Conservation (phyloP, 2,797 vertebrate species). For the Anisognathus igniventris region DNA sequence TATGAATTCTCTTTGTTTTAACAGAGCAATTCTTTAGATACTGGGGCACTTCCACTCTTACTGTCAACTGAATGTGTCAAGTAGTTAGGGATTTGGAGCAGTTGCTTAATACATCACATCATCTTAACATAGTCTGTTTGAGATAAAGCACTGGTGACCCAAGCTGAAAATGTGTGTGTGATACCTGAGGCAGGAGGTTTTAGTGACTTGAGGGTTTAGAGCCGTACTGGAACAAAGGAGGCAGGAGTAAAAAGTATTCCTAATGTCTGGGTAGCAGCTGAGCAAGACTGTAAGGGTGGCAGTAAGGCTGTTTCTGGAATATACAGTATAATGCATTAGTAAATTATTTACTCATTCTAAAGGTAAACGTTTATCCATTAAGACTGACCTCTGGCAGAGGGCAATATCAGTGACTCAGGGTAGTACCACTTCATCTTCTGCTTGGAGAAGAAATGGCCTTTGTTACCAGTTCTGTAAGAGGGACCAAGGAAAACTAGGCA, state of each 20-base stretch:
- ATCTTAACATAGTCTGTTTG: not conserved
- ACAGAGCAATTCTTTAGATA: not conserved
- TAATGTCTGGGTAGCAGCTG: not conserved
- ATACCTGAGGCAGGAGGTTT: not conserved
- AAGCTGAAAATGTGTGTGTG: not conserved
- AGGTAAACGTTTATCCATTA: conserved; percentile 23
- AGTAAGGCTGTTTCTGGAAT: not conserved
- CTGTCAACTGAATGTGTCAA: not conserved
- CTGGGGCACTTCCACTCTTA: not conserved
- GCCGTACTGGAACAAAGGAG: not conserved
- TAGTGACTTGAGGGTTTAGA: not conserved
- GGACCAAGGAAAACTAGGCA: not conserved
- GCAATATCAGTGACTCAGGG: not conserved
- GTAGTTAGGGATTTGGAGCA: not conserved
- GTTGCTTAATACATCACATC: not conserved
- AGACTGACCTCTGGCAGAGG: not conserved
- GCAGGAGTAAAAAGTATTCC: not conserved
- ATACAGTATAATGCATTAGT: conserved; percentile 59
- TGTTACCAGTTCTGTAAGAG: not conserved
- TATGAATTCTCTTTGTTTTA: conserved; percentile 2
- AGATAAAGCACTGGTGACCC: not conserved
- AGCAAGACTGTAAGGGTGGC: not conserved
- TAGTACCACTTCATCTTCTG: not conserved
- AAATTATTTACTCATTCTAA: conserved; percentile 39
- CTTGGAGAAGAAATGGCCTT: not conserved